These are phyloP conservation scores for Cerastis leucographa DNA, from an alignment of 2,888 invertebrate genomes.

Conservation along the genomic window DNA sequence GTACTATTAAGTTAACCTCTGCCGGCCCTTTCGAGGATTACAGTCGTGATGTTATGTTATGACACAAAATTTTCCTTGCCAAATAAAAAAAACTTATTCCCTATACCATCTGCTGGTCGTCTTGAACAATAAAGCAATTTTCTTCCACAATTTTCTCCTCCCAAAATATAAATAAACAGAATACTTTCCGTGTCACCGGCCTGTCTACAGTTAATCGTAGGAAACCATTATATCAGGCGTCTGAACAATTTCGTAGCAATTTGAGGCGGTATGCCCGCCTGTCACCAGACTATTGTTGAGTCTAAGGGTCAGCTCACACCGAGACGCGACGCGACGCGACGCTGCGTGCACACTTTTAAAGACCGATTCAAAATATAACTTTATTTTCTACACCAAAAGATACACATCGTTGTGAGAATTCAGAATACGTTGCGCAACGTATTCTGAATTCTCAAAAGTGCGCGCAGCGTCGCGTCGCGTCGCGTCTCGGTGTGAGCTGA, in stretches of 20 bases:
- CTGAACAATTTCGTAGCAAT: constrained; percentile 60
- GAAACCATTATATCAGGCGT: constrained; percentile 52
- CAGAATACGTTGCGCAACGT: too few relatives aligned
- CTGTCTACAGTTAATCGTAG: constrained; percentile 52
- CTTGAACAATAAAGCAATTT: constrained; percentile 22
- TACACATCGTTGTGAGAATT: too few relatives aligned
- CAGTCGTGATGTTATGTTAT: not conserved
- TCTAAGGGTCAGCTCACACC: too few relatives aligned
- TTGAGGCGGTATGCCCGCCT: constrained; percentile 53
- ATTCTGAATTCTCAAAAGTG: too few relatives aligned
- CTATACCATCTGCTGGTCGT: not conserved
- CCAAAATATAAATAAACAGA: constrained; percentile 41
- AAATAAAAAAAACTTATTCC: not conserved
- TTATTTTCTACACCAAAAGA: too few relatives aligned
- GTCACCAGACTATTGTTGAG: constrained; percentile 45
- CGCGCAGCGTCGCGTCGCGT: too few relatives aligned
- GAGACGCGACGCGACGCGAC: too few relatives aligned
- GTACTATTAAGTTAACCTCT: not conserved
- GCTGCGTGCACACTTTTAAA: too few relatives aligned
- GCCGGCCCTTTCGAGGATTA: not conserved
- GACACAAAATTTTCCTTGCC: not conserved
- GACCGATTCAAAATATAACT: too few relatives aligned
- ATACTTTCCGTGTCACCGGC: constrained; percentile 38
- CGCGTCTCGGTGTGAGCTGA: too few relatives aligned
- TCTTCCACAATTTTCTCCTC: constrained; percentile 22